A percentile compares a stretch with the other conserved stretches of the same genome.
Evolutionary conservation across 2,888 invertebrate species (phyloP).

Genomic region (Altica lythri): DNA sequence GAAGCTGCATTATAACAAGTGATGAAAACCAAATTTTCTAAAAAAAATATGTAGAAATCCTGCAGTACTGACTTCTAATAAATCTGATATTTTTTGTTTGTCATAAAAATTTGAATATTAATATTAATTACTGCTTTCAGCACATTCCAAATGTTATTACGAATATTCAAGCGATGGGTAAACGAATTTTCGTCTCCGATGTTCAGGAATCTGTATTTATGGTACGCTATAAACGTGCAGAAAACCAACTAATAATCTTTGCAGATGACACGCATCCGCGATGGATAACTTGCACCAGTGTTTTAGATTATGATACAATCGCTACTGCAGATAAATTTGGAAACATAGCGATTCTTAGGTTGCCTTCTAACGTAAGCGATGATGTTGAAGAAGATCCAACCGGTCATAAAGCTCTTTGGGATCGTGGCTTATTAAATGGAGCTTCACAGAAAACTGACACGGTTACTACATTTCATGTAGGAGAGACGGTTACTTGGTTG

Average conservation of each 20-base stretch:
- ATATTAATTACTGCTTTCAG: no score
- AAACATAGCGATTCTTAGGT: conserved; percentile 80
- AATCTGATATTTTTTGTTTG: no score
- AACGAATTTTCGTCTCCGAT: conserved; percentile 93
- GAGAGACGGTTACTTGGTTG: conserved; percentile 93
- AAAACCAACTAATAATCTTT: conserved; percentile 97
- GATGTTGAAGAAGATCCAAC: conserved; percentile 99
- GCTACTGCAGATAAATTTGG: conserved; percentile 98
- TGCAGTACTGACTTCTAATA: conserved; percentile 50
- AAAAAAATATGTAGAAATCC: conserved; percentile 47
- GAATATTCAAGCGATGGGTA: conserved; percentile 91
- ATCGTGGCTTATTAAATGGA: conserved; percentile 63
- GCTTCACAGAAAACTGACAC: conserved; percentile 98
- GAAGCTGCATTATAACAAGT: no score
- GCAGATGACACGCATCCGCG: conserved; percentile 97
- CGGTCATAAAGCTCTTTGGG: conserved; percentile 97
- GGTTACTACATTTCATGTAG: conserved; percentile 91
- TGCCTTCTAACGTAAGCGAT: conserved; percentile 91
- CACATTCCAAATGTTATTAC: conserved; percentile 96
- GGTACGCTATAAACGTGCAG: conserved; percentile 90
- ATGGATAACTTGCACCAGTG: conserved; percentile 91
- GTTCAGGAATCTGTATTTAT: conserved; percentile 97
- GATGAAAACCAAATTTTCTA: conserved; percentile 46
- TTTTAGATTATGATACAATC: conserved; percentile 95
- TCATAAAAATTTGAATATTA: no score